A percentile compares a stretch with the other conserved stretches of the same genome.
These are phyloP conservation scores for Hartigia nigra DNA, from an alignment of 2,888 invertebrate species.

Conservation along the genomic window DNA sequence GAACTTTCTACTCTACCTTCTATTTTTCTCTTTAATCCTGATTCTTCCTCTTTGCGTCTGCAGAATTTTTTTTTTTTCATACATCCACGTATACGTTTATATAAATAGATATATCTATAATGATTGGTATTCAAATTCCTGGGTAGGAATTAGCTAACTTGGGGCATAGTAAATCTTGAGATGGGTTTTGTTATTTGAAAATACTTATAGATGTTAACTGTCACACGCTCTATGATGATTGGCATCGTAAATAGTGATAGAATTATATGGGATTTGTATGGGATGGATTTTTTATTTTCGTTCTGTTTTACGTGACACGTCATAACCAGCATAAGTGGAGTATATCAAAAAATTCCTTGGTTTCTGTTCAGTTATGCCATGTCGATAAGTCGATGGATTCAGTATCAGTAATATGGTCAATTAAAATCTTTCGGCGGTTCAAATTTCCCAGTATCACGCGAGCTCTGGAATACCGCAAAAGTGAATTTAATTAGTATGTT, in stretches of 20 bases:
- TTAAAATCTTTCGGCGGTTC: background rate
- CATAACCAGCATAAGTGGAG: background rate
- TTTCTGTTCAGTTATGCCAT: background rate
- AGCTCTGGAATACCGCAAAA: slow-evolving; percentile 33
- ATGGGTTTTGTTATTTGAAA: background rate
- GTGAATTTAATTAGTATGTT: slow-evolving; percentile 57
- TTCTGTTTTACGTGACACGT: background rate
- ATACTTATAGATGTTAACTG: background rate
- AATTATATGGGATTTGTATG: background rate
- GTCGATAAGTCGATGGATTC: background rate
- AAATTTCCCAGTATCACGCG: background rate
- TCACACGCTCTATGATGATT: background rate
- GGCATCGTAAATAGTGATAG: background rate
- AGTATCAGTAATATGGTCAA: background rate
- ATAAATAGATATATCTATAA: background rate
- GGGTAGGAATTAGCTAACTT: no score
- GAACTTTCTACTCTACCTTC: slow-evolving; percentile 42
- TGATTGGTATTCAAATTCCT: background rate
- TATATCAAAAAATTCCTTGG: background rate
- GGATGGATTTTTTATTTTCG: background rate
- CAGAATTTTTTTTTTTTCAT: slow-evolving; percentile 2
- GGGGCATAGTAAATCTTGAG: background rate
- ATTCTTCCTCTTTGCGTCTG: slow-evolving; percentile 7
- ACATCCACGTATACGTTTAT: background rate
- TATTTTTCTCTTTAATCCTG: slow-evolving; percentile 15